Evolutionary conservation across 2,888 invertebrate genomes (phyloP).

Genomic region (Drosophila differens): DNA sequence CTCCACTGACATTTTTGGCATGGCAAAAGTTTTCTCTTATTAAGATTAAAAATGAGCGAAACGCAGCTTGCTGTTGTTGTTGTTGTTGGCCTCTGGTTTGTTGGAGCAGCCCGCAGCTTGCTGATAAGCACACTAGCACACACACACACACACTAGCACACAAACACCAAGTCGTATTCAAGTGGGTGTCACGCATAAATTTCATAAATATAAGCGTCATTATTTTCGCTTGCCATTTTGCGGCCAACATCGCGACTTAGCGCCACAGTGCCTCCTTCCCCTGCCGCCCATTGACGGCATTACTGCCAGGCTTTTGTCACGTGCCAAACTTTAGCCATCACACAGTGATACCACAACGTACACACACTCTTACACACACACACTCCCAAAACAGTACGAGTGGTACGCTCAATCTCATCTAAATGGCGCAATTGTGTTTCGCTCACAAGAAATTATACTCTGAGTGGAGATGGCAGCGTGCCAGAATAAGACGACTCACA

Average conservation of each 20-base stretch:
- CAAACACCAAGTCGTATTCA: conserved; percentile 42
- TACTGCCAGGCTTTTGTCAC: conserved; percentile 70
- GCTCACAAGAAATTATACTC: conserved; percentile 67
- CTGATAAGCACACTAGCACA: conserved; percentile 65
- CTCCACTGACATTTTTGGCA: conserved; percentile 43
- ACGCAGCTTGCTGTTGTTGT: conserved; percentile 51
- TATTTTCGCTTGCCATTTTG: conserved; percentile 73
- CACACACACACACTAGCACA: conserved; percentile 6
- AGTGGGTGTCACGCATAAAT: conserved; percentile 83
- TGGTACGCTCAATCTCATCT: conserved; percentile 68
- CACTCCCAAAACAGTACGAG: conserved; percentile 1
- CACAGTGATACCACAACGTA: conserved; percentile 23
- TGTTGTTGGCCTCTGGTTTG: conserved; percentile 24
- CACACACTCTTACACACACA: conserved; percentile 20
- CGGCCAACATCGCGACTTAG: conserved; percentile 66
- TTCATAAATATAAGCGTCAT: conserved; percentile 82
- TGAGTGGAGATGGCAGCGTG: conserved; percentile 43
- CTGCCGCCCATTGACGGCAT: not conserved
- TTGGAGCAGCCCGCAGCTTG: conserved; percentile 37
- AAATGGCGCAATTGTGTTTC: conserved; percentile 79
- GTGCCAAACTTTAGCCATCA: conserved; percentile 70
- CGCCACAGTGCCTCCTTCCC: conserved; percentile 20
- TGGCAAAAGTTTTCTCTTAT: conserved; percentile 71
- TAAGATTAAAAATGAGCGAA: conserved; percentile 77
- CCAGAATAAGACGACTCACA: conserved; percentile 13